Percentiles rank a stretch among this genome's conserved stretches.
These are phyloP conservation scores for Monoplex corrugatus DNA, from an alignment of 2,888 invertebrate genomes.

Conservation along the genomic window DNA sequence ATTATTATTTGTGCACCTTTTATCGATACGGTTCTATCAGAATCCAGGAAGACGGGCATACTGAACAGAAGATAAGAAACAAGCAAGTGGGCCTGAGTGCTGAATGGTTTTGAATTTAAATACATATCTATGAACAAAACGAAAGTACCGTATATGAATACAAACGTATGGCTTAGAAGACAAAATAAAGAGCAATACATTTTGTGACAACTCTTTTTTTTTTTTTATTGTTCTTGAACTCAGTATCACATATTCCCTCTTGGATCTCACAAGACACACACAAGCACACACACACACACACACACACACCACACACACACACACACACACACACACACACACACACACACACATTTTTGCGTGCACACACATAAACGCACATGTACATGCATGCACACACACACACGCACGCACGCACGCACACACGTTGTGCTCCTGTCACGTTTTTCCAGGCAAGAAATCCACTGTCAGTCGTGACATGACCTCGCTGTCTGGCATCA, in stretches of 20 bases:
- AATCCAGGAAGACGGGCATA: no score
- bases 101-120: no score
- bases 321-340: background rate
- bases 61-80: no score
- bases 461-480: slow-evolving; percentile 66
- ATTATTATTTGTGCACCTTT: no score
- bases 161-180: background rate
- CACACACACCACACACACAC: background rate
- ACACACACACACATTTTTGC: background rate
- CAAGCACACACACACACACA: no score
- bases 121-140: background rate
- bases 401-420: background rate
- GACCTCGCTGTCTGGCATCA: slow-evolving; percentile 69
- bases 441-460: slow-evolving; percentile 50
- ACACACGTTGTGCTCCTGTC: background rate
- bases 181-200: background rate
- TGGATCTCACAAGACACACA: no score
- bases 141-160: no score
- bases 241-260: no score
- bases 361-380: background rate
- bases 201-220: no score
- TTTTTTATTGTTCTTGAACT: no score
- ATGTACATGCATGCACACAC: background rate
- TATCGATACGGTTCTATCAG: no score
- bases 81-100: no score